phyloP scores from a whole-genome alignment of 2,888 invertebrate species.

The Melieria crassipennis region DNA sequence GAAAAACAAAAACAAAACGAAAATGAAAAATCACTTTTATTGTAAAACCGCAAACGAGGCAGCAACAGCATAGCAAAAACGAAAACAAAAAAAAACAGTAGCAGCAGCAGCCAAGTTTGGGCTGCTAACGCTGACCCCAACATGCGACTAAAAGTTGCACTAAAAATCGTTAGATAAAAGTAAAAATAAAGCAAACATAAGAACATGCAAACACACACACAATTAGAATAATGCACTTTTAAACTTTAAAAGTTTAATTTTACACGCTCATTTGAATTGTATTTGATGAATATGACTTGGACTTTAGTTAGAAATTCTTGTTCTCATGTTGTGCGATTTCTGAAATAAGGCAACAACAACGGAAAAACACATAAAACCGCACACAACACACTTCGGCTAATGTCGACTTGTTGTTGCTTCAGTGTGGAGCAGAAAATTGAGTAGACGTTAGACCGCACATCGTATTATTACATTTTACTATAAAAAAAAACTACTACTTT shows the following conservation, averaged over 20 bases:
- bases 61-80: too few relatives aligned
- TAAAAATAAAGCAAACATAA: not conserved
- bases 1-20: not conserved
- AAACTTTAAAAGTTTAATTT: too few relatives aligned
- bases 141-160: not conserved
- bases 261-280: too few relatives aligned
- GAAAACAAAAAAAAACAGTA: not conserved
- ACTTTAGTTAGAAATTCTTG: too few relatives aligned
- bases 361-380: too few relatives aligned
- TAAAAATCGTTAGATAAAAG: not conserved
- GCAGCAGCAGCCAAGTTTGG: too few relatives aligned
- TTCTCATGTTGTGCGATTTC: too few relatives aligned
- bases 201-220: not conserved
- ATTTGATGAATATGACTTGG: too few relatives aligned
- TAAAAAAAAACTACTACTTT: constrained; percentile 17
- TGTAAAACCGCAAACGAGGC: not conserved
- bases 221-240: not conserved
- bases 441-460: not conserved
- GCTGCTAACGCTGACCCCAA: not conserved
- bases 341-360: too few relatives aligned
- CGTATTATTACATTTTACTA: not conserved
- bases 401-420: too few relatives aligned
- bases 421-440: not conserved
- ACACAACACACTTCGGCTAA: too few relatives aligned
- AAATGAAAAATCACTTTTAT: constrained; percentile 12